phyloP scores from a whole-genome alignment of 2,888 invertebrate genomes.

The Leptinotarsa haldemani region DNA sequence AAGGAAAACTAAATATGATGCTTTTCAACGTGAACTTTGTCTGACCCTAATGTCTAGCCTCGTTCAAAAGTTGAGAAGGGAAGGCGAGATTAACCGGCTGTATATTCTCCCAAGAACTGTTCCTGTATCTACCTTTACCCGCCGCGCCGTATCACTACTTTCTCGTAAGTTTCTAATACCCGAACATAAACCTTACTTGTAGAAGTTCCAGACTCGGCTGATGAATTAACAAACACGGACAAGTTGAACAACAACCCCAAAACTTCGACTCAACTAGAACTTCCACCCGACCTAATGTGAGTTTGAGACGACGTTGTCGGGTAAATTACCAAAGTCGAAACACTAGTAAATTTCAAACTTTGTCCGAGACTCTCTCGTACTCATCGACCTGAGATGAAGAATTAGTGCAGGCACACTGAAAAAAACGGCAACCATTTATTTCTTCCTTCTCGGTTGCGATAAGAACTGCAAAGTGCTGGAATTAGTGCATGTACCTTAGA shows the following conservation, averaged over 20 bases:
- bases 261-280: neutral
- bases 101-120: no score
- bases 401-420: neutral
- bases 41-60: no score
- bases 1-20: no score
- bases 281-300: neutral
- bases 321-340: neutral
- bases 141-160: no score
- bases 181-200: no score
- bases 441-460: neutral
- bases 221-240: neutral
- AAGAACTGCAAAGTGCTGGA: constrained; percentile 12
- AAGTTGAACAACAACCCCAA: neutral
- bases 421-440: neutral
- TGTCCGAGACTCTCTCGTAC: neutral
- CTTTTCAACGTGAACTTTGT: no score
- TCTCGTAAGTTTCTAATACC: no score
- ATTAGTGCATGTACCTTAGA: neutral
- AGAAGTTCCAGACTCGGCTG: no score
- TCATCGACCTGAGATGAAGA: neutral
- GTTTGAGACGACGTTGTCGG: neutral
- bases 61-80: no score
- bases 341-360: neutral
- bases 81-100: no score
- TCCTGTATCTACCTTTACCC: no score